A percentile compares a stretch with the other conserved stretches of the same genome.
Evolutionary conservation across 2,797 vertebrate species (phyloP).

Genomic region (Cuculus canorus): DNA sequence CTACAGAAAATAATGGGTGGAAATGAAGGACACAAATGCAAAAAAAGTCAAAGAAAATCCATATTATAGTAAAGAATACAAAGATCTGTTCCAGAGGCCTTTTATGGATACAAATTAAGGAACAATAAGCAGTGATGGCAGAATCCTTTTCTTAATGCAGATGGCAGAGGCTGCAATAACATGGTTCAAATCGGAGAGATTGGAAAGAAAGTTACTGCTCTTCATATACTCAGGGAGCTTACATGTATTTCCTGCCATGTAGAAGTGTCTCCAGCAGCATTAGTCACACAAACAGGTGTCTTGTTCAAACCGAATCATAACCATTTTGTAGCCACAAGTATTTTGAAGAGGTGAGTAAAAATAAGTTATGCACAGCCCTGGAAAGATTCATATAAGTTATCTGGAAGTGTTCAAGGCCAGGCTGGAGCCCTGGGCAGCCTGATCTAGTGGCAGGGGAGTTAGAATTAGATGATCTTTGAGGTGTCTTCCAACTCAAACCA

Average conservation of each 20-base stretch:
- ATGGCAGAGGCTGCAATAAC: background rate
- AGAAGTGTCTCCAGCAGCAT: background rate
- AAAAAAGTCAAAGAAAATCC: background rate
- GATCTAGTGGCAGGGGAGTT: no score
- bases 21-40: background rate
- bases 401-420: no score
- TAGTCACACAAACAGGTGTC: background rate
- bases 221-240: background rate
- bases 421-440: no score
- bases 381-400: background rate
- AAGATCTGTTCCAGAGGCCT: background rate
- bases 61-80: background rate
- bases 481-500: no score
- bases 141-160: background rate
- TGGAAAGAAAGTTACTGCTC: background rate
- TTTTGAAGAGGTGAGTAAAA: background rate
- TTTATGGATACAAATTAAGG: background rate
- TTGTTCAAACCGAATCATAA: fast-evolving
- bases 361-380: background rate
- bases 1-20: background rate
- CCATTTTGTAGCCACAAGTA: background rate
- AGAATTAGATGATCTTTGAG: no score
- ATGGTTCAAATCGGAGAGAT: background rate
- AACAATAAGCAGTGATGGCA: background rate
- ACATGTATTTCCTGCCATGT: background rate